Evolutionary conservation across 92 coral and sea anemone genomes (phyloP).

Genomic region (Pocillopora meandrina): DNA sequence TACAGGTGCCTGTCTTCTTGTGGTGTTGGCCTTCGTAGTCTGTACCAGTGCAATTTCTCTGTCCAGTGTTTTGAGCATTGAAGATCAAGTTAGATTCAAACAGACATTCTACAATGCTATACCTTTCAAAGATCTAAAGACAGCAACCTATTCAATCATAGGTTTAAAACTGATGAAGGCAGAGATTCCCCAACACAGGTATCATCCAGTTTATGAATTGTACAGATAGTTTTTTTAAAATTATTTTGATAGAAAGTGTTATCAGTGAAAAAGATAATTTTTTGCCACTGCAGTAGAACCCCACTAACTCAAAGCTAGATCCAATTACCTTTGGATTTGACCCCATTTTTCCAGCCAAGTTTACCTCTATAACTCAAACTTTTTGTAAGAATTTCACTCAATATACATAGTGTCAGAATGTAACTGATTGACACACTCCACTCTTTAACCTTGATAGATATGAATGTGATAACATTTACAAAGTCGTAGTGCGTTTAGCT

Average conservation of each 20-base stretch:
- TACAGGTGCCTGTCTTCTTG: slow-evolving; percentile 76
- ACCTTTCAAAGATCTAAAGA: slow-evolving; percentile 82
- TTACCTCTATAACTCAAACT: too few relatives aligned
- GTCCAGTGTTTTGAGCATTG: slow-evolving; percentile 71
- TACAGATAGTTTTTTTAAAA: background rate
- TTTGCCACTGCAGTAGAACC: too few relatives aligned
- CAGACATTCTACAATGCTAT: slow-evolving; percentile 73
- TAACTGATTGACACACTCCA: too few relatives aligned
- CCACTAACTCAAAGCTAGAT: too few relatives aligned
- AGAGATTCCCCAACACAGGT: slow-evolving; percentile 89
- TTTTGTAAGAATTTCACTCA: too few relatives aligned
- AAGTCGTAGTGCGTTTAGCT: too few relatives aligned
- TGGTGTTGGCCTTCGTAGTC: slow-evolving; percentile 67
- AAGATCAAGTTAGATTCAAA: slow-evolving; percentile 81
- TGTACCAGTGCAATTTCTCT: slow-evolving; percentile 57
- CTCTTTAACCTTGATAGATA: too few relatives aligned
- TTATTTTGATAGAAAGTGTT: background rate
- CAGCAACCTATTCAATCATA: slow-evolving; percentile 73
- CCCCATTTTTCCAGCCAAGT: too few relatives aligned
- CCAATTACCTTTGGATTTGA: too few relatives aligned
- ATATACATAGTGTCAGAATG: too few relatives aligned
- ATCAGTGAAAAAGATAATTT: background rate
- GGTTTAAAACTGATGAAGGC: slow-evolving; percentile 85
- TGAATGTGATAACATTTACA: too few relatives aligned
- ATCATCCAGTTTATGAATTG: background rate